phyloP scores from a whole-genome alignment of 2,888 invertebrate species.

The Heliconius aoede region DNA sequence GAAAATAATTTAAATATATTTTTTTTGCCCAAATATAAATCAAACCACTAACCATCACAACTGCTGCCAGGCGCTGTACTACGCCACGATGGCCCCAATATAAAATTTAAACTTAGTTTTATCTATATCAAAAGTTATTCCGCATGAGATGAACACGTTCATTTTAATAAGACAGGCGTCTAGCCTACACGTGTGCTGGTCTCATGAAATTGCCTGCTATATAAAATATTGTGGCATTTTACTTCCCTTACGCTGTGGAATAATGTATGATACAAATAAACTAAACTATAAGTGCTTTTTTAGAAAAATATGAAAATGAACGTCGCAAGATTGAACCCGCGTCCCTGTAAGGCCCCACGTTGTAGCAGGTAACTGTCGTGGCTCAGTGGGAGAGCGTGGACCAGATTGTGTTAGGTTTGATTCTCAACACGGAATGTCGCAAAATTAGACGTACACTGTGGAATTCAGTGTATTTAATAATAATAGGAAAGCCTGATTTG shows the following conservation, averaged over 20 bases:
- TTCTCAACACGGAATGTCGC: too few relatives aligned
- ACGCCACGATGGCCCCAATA: neutral
- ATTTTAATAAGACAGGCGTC: constrained; percentile 52
- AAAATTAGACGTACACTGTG: too few relatives aligned
- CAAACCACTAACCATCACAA: neutral
- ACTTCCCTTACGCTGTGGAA: constrained; percentile 41
- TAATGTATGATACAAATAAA: constrained; percentile 43
- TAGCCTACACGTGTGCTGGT: constrained; percentile 49
- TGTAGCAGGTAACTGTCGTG: too few relatives aligned
- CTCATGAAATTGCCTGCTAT: constrained; percentile 51
- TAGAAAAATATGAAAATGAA: too few relatives aligned
- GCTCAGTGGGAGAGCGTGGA: too few relatives aligned
- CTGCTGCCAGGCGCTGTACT: neutral
- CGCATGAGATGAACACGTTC: constrained; percentile 25
- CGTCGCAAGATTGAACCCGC: too few relatives aligned
- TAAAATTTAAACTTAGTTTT: neutral
- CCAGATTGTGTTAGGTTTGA: too few relatives aligned
- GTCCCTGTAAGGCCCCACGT: too few relatives aligned
- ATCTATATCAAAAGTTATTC: constrained; percentile 36
- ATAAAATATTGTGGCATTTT: constrained; percentile 49
- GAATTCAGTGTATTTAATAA: too few relatives aligned
- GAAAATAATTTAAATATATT: neutral
- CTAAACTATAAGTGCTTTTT: neutral
- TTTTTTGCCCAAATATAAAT: neutral
- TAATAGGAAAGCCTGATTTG: too few relatives aligned